These are phyloP conservation scores for Portunus trituberculatus DNA, from an alignment of 1,140 invertebrate genomes.

Conservation along the genomic window DNA sequence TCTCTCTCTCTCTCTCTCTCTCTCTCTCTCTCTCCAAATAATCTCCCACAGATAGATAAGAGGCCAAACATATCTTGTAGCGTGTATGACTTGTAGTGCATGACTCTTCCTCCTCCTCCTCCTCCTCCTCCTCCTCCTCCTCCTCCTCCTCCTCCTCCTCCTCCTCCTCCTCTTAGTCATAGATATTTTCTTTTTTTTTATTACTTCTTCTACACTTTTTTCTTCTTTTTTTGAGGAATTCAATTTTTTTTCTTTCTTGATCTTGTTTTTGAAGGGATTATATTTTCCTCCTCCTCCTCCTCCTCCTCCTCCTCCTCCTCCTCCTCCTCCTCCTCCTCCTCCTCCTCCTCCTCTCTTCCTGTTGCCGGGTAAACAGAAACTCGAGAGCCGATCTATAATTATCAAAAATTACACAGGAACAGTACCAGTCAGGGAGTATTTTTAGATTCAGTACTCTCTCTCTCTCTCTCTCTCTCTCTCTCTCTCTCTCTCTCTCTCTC, in stretches of 20 bases:
- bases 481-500: constrained; percentile 44
- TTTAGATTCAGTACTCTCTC: not conserved
- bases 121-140: too few relatives aligned
- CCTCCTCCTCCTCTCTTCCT: not conserved
- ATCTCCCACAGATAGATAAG: not conserved
- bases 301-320: not conserved
- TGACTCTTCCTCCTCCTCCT: not conserved
- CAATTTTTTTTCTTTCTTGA: too few relatives aligned
- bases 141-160: too few relatives aligned
- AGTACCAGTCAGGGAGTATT: not conserved
- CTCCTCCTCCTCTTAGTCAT: not conserved
- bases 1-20: constrained; percentile 10
- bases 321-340: not conserved
- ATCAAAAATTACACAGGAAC: not conserved
- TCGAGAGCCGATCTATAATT: not conserved
- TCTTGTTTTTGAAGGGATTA: too few relatives aligned
- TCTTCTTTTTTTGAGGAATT: too few relatives aligned
- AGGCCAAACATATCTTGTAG: not conserved
- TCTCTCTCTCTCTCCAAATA: not conserved
- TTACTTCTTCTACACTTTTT: not conserved
- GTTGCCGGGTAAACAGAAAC: not conserved
- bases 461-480: constrained; percentile 20
- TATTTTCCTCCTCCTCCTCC: not conserved
- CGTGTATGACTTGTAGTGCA: not conserved
- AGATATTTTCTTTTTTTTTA: not conserved